Evolutionary conservation across 2,888 invertebrate genomes (phyloP).

Genomic region (Magallana nippona): DNA sequence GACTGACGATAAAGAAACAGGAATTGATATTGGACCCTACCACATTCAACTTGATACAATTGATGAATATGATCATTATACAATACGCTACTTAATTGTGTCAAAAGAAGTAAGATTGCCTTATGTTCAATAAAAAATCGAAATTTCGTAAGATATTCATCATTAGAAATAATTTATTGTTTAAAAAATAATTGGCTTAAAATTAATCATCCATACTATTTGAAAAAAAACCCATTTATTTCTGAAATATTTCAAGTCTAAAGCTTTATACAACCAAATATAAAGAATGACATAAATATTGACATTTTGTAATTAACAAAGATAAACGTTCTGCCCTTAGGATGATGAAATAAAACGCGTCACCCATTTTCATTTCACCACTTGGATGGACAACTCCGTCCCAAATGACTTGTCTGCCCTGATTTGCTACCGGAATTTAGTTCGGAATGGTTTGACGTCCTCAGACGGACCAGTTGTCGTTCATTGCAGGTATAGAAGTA

Average conservation of each 20-base stretch:
- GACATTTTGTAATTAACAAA: neutral
- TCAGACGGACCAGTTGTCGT: neutral
- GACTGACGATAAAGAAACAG: neutral
- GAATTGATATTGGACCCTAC: neutral
- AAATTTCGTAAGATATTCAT: no score
- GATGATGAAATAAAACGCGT: neutral
- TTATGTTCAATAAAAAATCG: no score
- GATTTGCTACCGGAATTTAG: neutral
- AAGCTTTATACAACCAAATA: no score
- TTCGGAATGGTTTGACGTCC: neutral
- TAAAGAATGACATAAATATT: no score
- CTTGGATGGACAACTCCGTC: neutral
- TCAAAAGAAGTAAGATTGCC: neutral
- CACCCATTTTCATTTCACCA: neutral
- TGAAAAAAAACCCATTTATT: no score
- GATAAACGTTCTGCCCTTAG: neutral
- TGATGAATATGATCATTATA: conserved; percentile 12
- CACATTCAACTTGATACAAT: neutral
- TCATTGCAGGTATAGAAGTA: neutral
- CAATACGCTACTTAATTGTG: neutral
- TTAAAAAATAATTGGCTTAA: no score
- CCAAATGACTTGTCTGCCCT: neutral
- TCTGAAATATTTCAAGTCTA: no score
- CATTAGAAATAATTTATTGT: no score
- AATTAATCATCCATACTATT: no score